Evolutionary conservation across 2,888 invertebrate species (phyloP).

Genomic region (Apodemia duryi): DNA sequence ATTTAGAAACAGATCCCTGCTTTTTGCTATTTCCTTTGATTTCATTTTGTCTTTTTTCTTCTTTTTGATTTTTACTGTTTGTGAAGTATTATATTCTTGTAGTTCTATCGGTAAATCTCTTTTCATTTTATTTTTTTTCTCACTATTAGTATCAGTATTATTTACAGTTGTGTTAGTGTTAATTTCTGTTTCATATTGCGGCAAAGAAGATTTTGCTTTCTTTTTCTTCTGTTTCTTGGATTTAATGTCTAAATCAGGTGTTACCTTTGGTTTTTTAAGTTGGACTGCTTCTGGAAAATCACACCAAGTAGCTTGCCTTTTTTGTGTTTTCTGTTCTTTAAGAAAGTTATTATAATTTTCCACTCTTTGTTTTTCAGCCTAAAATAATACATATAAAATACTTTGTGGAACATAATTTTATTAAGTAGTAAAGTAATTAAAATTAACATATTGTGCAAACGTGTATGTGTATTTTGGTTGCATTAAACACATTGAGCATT

Average conservation of each 20-base stretch:
- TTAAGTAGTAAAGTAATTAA: no score
- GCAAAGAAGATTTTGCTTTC: constrained; percentile 16
- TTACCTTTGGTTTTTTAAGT: constrained; percentile 34
- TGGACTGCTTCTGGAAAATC: constrained; percentile 69
- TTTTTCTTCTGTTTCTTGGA: constrained; percentile 23
- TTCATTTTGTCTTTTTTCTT: background rate
- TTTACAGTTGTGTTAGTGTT: background rate
- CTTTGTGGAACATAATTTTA: background rate
- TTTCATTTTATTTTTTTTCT: background rate
- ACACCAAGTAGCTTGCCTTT: constrained; percentile 74
- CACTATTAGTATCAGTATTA: background rate
- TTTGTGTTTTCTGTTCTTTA: constrained; percentile 67
- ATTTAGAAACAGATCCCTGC: background rate
- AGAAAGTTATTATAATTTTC: constrained; percentile 74
- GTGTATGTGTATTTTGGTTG: no score
- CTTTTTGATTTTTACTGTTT: background rate
- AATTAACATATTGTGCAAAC: no score
- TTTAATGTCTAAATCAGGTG: constrained; percentile 17
- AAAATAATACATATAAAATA: constrained; percentile 32
- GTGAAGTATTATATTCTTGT: background rate
- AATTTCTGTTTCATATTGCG: background rate
- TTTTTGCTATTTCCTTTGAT: background rate
- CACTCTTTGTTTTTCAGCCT: constrained; percentile 72
- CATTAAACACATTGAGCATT: no score
- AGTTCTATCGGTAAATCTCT: background rate